Base-by-base conservation (phyloP, 2,797 vertebrate genomes). In the Dicrostonyx torquatus region DNA sequence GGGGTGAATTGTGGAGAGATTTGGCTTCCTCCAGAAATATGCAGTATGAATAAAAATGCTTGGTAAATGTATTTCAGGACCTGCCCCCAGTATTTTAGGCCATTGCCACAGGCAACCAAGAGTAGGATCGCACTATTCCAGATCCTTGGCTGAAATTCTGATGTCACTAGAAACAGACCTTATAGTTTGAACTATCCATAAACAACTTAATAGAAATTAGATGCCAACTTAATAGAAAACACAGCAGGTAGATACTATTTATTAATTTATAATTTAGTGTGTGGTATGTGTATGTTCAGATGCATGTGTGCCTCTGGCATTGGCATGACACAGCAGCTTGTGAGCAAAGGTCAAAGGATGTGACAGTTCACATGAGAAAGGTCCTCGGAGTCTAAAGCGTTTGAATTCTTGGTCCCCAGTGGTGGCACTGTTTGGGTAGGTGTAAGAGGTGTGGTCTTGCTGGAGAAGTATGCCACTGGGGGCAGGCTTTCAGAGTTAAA, bases 31-130 rank as follows among this genome's bases (percentile, higher is more conserved):
- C 37, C 11, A 75, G 84, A 93, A 94, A 64, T 31, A 90, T 45
- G 43, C 50, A 70, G 4, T 31, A 40, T 62, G 26, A 91, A 89
- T 92, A 58, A 73, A 94, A 89, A 75, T 43, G 43, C 22, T 89
- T 87, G 91, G 37, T 78, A 86, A 82, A 55, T 43, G 43, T 6
- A 76, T 83, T 89, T 84, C 60, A 94, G 94, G 58, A 78, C n/a
- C 88, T 17, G 9, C 29, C 10, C 45, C 18, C 22, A 94, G 34
- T 40, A 10, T 68, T 72, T 72, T 24, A 89, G 53, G 62, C 10
- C 92, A 82, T 62, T 91, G 48, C n/a, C 70, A 68, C 5, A 75
- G 62, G 13, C 75, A 91, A 82, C 40, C 5, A 78, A 75, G 26
- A 79, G 14, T 20, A 83, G 24, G 72, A 24, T 10, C 34, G 8